Evolutionary conservation across 2,888 invertebrate genomes (phyloP), one percentile per base, ranked within the genome.

Genomic region (Merodon equestris): DNA sequence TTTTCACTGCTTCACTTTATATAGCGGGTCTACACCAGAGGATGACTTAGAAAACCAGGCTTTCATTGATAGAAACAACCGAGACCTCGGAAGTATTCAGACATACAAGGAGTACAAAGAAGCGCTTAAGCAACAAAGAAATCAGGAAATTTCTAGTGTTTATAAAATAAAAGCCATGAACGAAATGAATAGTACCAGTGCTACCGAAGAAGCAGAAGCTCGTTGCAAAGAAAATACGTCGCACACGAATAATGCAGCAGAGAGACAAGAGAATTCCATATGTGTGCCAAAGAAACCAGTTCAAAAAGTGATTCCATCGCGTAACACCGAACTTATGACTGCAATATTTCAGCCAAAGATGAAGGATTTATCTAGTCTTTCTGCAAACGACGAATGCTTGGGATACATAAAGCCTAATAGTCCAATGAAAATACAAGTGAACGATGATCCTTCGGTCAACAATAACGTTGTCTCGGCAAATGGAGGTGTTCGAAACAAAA

Each of bases 121-220:
- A 91, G 96, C 96, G 71, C 89, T 96, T 86, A 93, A 94, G 88
- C 94, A 95, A 85, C 96, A 96, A 88, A 91, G 96, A 83, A 94
- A 93, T 81, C 94, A 94, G 89, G 95, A 95, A 87, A 91, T 91
- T 51, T 90, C 90, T 56, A 90, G 91, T 81, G 92, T 95, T 73
- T 95, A 95, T 88, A 92, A 64, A 89, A 90, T 58, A 84, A 91
- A 87, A 88, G 90, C 70, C 51, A 77, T 76, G 61, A 82, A 71
- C 48, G 84, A 83, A 67, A 72, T 82, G 19, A 83, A 82, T 63
- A 81, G 77, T 12, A 61, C 73, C 7, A 81, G 71, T 50, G 54
- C 19, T 10, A 71, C 61, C 12, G 63, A 81, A 7, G 81, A 77
- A 50, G 66, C 15, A 87, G 88, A 71, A 42, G 53, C 82, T 44